Evolutionary conservation across 1,140 invertebrate species (phyloP), one percentile per base, ranked within the genome.

Genomic region (Anoplolepis gracilipes): DNA sequence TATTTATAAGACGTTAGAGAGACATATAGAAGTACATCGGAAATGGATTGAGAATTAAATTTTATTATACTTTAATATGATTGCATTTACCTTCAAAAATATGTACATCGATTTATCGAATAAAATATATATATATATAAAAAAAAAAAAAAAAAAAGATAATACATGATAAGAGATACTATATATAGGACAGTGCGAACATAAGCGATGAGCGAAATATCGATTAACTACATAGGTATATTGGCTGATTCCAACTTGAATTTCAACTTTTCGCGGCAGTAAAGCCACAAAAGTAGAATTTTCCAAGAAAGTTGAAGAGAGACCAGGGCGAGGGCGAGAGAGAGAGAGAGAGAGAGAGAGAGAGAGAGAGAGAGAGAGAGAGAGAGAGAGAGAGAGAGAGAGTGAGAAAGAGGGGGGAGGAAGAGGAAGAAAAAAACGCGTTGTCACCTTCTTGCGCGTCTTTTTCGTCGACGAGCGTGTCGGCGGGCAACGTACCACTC

Each of bases 401-500:
- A n/a, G n/a, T n/a, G n/a, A n/a, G n/a, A n/a, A n/a, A n/a, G n/a
- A n/a, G n/a, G n/a, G n/a, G n/a, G n/a, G n/a, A n/a, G n/a, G n/a
- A n/a, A n/a, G 39, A 77, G 25, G 6, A 28, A n/a, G 8, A 8
- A 42, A 81, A 72, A 59, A 16, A 13, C 19, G 0, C 33, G 39
- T 36, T n/a, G 39, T 46, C 65, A 42, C 67, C 57, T 79, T 49
- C 49, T 36, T 61, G 33, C 65, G 19, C 49, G 53, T 78, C 75
- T 73, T 87, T 87, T 78, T 62, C 73, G 57, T 33, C 65, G 65
- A 65, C 65, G 33, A 85, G 64, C 55, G 72, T 72, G 72, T 85
- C 69, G 79, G 49, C 39, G 33, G 65, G 25, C 13, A 73, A 82
- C 78, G 78, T 82, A 82, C 53, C 78, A 88, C 72, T 87, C 86